Evolutionary conservation across 2,888 invertebrate genomes (phyloP).

Genomic region (Drosophila atripex): DNA sequence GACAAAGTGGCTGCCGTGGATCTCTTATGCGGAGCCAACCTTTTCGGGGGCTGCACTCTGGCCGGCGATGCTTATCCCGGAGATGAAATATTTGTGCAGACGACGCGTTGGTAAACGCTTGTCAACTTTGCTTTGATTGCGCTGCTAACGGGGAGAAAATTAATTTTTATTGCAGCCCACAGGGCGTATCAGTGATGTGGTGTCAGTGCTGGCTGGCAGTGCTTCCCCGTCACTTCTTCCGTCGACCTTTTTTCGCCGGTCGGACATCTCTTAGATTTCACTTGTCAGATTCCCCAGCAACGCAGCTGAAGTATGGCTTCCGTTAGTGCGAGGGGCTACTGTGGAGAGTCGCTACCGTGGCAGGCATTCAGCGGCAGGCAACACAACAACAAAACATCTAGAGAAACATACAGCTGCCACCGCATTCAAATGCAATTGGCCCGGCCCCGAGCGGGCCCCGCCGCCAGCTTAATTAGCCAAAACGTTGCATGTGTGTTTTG

Average conservation of each 20-base stretch:
- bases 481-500: conserved; percentile 74
- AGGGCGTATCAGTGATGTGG: conserved; percentile 71
- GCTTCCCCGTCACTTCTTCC: conserved; percentile 58
- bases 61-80: conserved; percentile 74
- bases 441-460: conserved; percentile 31
- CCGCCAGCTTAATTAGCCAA: conserved; percentile 68
- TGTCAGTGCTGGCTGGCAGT: conserved; percentile 5
- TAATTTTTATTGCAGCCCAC: conserved; percentile 75
- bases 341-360: conserved; percentile 56
- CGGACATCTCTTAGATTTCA: conserved; percentile 73
- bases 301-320: conserved; percentile 76
- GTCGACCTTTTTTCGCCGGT: conserved; percentile 35
- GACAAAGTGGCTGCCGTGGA: conserved; percentile 63
- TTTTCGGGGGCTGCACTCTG: conserved; percentile 47
- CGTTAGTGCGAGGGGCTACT: conserved; percentile 71
- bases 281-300: conserved; percentile 69
- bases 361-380: conserved; percentile 7
- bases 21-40: conserved; percentile 14
- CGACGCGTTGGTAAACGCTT: conserved; percentile 74
- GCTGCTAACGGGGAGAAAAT: conserved; percentile 73
- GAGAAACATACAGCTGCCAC: conserved; percentile 1
- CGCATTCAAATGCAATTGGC: conserved; percentile 59
- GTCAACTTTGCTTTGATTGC: conserved; percentile 76
- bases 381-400: not conserved
- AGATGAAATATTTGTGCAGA: conserved; percentile 82